Evolutionary conservation across 2,888 invertebrate genomes (phyloP).

Genomic region (Eristalinus sepulchralis): DNA sequence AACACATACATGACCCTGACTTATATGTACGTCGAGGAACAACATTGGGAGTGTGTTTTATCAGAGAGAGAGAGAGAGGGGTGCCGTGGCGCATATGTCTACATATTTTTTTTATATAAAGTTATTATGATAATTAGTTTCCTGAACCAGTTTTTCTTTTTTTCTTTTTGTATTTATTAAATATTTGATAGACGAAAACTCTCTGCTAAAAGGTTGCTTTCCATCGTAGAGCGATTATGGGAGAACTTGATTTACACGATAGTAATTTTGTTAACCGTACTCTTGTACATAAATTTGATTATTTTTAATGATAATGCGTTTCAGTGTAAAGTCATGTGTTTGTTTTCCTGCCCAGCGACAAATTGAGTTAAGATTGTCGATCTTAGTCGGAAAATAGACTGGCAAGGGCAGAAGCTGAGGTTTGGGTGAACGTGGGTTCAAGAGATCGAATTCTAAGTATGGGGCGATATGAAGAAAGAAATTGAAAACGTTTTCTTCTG

Average conservation of each 20-base stretch:
- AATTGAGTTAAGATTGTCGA: conserved; percentile 9
- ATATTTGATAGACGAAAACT: background rate
- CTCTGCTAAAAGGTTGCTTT: background rate
- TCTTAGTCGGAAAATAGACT: background rate
- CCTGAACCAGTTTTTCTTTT: conserved; percentile 15
- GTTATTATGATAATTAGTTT: conserved; percentile 38
- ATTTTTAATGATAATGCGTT: background rate
- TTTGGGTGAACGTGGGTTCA: background rate
- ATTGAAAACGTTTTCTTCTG: background rate
- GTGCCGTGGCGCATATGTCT: conserved; percentile 24
- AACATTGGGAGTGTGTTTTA: conserved; percentile 4
- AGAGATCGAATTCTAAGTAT: background rate
- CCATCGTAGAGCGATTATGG: background rate
- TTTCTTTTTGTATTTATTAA: background rate
- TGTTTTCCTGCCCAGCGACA: background rate
- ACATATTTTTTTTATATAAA: conserved; percentile 28
- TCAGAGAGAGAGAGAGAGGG: no score
- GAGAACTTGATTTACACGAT: conserved; percentile 8
- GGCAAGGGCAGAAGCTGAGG: background rate
- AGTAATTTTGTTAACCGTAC: background rate
- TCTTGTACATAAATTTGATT: conserved; percentile 4
- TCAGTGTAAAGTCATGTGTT: background rate
- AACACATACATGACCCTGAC: conserved; percentile 45
- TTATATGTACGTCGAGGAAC: conserved; percentile 28
- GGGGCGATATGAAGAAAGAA: background rate